phyloP scores from a whole-genome alignment of 2,113 vertebrate species.

The Melospiza melodia region DNA sequence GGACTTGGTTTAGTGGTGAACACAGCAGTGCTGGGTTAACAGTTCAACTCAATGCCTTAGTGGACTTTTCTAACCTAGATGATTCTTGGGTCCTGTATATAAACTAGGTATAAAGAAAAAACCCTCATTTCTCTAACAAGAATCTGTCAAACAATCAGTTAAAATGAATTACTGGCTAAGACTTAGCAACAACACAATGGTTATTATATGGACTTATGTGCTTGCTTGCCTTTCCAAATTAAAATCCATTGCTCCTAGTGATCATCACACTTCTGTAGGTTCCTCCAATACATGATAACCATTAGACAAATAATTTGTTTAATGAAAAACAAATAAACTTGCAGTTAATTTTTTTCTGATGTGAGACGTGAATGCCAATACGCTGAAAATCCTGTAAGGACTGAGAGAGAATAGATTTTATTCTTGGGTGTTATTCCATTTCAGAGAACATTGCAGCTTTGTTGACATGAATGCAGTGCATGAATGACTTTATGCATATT shows the following conservation, averaged over 20 bases:
- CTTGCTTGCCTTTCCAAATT: not conserved
- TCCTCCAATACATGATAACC: not conserved
- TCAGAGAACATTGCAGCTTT: not conserved
- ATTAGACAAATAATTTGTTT: not conserved
- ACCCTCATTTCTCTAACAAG: not conserved
- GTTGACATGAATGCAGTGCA: not conserved
- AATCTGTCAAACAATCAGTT: not conserved
- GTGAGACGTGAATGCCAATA: not conserved
- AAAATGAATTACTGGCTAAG: not conserved
- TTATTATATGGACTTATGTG: not conserved
- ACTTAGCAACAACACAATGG: not conserved
- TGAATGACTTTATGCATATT: conserved; percentile 37
- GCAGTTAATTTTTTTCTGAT: not conserved
- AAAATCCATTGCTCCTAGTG: not conserved
- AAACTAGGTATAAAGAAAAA: not conserved
- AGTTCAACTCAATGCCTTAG: not conserved
- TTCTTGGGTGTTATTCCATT: not conserved
- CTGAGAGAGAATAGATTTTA: not conserved
- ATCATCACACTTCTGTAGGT: not conserved
- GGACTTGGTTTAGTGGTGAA: not conserved
- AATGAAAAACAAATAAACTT: not conserved
- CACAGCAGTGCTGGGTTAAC: no score
- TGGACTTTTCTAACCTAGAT: not conserved
- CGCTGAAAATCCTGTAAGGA: not conserved
- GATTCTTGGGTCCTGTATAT: not conserved